Evolutionary conservation across 2,797 vertebrate species (phyloP), one percentile per base, ranked within the genome.

Genomic region (Hypotaenidia okinawae): DNA sequence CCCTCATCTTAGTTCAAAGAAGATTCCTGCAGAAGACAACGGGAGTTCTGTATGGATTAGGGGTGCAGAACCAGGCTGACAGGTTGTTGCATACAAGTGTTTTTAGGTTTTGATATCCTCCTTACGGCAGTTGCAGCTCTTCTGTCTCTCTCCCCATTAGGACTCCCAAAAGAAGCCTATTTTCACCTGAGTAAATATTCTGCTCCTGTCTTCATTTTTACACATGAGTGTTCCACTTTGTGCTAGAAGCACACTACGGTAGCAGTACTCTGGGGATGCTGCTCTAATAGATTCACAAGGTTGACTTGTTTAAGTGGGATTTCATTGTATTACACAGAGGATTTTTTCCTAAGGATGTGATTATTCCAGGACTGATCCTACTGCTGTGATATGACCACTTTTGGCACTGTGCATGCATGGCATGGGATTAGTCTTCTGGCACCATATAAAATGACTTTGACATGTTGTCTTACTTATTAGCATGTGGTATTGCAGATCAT

Each of bases 271-370:
- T 84, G 72, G 92, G 95, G 96, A 96, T 45, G 80, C 91, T 41
- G 67, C 84, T 91, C 30, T 90, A 96, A 96, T 91, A 96, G 92
- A 97, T 92, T 97, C 96, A 84, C 59, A 92, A 72, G 95, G 95
- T 96, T 95, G 93, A 94, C 94, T 97, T 97, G 95, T 97, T 96
- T 96, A 92, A 97, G 94, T 97, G 96, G 96, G 96, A 97, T 97
- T 97, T 97, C 89, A 86, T 79, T 95, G 95, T 94, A 94, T 96
- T 95, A 96, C 93, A 94, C 84, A 92, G 89, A 92, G 92, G 94
- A 94, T 94, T 96, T 97, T 93, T 93, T 93, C 94, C 95, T 96
- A 96, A 96, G 95, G 93, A 97, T 96, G 93, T 96, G 97, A 97
- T 98, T 97, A 97, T 97, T 97, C 92, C 91, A 90, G 80, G 58